Evolutionary conservation across 1,140 invertebrate species (phyloP), one percentile per base, ranked within the genome.

Genomic region (Caerostris darwini): DNA sequence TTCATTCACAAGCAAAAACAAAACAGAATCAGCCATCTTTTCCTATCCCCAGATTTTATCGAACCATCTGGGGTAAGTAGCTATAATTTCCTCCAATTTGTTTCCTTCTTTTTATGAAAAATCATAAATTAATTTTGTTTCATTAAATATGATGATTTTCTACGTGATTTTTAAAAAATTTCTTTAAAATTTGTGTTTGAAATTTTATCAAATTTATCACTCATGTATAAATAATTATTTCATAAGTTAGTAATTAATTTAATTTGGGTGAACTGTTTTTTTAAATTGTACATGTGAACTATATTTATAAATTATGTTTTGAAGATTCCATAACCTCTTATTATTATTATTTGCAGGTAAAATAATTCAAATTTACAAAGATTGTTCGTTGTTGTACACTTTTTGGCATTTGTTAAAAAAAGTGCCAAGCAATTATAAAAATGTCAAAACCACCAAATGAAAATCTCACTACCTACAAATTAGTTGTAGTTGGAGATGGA

Each of bases 361-460:
- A 4, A 7, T 12, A 3, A 12, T 50, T 12, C 8, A 12, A 8
- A 12, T 12, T 4, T 77, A 34, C 7, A 3, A 7, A 34, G 19
- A 10, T 50, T 50, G 2, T n/a, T n/a, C n/a, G n/a, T n/a, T n/a
- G n/a, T n/a, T n/a, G n/a, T n/a, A n/a, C n/a, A n/a, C 3, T 71
- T 34, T n/a, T 5, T 7, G n/a, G 8, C 50, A 50, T 34, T 50
- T 19, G 19, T 34, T 4, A 34, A 34, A 71, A 34, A 71, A 34
- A 71, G 10, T 50, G 7, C 34, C 8, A 77, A 77, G 5, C 14
- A 50, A 12, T 5, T 53, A 3, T 77, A 50, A 95, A 96, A 95
- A 97, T 97, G 95, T 97, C 97, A 19, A 97, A 97, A 83, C 97
- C 98, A 53, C 98, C 98, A 96, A 97, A 97, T 88, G 98, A 98